Evolutionary conservation across 2,888 invertebrate species (phyloP).

Genomic region (Dryomyza anilis): DNA sequence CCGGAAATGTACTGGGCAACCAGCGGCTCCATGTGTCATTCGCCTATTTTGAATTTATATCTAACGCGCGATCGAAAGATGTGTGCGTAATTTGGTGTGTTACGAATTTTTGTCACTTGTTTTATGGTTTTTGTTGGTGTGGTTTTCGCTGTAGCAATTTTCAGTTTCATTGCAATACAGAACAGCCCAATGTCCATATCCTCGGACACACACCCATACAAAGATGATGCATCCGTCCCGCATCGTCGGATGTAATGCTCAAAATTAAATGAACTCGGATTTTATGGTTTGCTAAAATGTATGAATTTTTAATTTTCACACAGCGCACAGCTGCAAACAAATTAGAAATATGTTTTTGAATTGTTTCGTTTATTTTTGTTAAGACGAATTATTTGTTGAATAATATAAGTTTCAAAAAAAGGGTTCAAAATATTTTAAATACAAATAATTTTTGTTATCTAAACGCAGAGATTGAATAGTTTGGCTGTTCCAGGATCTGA

Average conservation of each 20-base stretch:
- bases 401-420: background rate
- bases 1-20: conserved; percentile 43
- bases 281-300: background rate
- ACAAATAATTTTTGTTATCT: background rate
- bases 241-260: background rate
- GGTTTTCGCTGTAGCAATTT: background rate
- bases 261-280: conserved; percentile 14
- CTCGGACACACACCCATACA: too few species aligned
- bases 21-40: too few species aligned
- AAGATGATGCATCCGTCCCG: background rate
- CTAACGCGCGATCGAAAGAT: background rate
- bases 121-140: background rate
- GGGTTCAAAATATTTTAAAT: background rate
- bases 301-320: conserved; percentile 14
- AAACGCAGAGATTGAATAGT: background rate
- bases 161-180: too few species aligned
- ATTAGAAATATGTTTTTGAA: background rate
- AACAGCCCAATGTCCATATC: too few species aligned
- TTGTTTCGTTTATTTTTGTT: background rate
- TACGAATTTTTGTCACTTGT: background rate
- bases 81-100: background rate
- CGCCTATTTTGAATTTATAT: too few species aligned
- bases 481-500: background rate
- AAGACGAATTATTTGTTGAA: background rate
- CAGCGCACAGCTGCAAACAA: too few species aligned